Evolutionary conservation across 2,113 vertebrate genomes (phyloP), one percentile per base, ranked within the genome.

Genomic region (Sapayoa aenigma): DNA sequence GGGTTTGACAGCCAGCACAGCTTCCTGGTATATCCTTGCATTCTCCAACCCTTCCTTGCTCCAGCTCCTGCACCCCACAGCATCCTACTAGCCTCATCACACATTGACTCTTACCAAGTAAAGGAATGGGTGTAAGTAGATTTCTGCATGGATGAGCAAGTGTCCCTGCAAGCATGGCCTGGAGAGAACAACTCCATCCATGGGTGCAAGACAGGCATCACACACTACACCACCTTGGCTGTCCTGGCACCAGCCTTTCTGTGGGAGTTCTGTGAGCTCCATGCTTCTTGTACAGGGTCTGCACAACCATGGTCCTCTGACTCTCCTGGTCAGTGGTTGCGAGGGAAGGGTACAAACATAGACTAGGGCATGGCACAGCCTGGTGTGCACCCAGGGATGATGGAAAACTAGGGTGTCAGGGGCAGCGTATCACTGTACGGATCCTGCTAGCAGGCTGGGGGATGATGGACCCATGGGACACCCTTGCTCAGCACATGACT

Each of bases 81-180:
- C 18, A n/a, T 67, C 33, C 68, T 25, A 2, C 1, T 8, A 89
- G 56, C 58, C 56, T 44, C 31, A 17, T 42, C 22, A 5, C 41
- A n/a, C 9, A 9, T 15, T 3, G 2, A 35, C 31, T 84, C 28
- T 39, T 2, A 2, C 19, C 22, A 56, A 84, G 52, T 37, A 19
- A 0, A 0, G 8, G 47, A 24, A 33, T 11, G 35, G 77, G 4
- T 75, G 60, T 25, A 5, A 35, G 25, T 1, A 0, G 49, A 23
- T 21, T 67, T 31, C 47, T 39, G 66, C 23, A 9, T 1, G 28
- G 71, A 55, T 15, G 14, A 71, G 24, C 44, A 66, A 31, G 21
- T 63, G 47, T 0, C 42, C 25, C 22, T 33, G n/a, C 30, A 77
- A 69, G 6, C 18, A 4, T 27, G 46, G 9, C 41, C 50, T 23